Evolutionary conservation across 2,797 vertebrate species (phyloP).

Genomic region (Gambusia yucatana): DNA sequence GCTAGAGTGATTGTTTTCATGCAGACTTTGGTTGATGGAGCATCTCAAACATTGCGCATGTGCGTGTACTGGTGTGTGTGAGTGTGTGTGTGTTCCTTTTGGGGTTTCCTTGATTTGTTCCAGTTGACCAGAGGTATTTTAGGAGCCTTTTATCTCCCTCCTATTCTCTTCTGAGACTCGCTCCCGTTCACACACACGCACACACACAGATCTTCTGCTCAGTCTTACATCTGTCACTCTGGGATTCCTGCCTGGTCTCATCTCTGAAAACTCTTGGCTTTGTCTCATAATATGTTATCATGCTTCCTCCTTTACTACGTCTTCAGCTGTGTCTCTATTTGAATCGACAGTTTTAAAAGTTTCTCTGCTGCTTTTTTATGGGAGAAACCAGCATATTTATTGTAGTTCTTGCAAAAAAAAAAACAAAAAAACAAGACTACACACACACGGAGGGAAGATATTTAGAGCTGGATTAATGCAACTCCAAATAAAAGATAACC

Average conservation of each 20-base stretch:
- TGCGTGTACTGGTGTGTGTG: neutral
- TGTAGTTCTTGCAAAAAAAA: neutral
- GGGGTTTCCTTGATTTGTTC: neutral
- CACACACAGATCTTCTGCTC: neutral
- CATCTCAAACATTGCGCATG: neutral
- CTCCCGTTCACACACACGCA: neutral
- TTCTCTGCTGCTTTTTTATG: neutral
- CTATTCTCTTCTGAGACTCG: neutral
- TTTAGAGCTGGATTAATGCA: neutral
- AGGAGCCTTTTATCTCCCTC: neutral
- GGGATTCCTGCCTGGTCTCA: neutral
- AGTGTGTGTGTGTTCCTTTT: neutral
- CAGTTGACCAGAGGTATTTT: neutral
- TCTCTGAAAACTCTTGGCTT: constrained; percentile 1
- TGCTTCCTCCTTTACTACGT: neutral
- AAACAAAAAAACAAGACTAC: neutral
- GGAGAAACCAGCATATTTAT: constrained; percentile 1
- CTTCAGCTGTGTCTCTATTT: neutral
- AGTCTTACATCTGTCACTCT: constrained; percentile 6
- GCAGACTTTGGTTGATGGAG: constrained; percentile 20
- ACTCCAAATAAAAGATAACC: neutral
- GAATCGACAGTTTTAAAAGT: neutral
- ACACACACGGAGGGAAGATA: neutral
- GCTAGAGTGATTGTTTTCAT: constrained; percentile 44
- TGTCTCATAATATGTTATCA: neutral